A percentile compares a stretch with the other conserved stretches of the same genome.
Evolutionary conservation across 2,797 vertebrate species (phyloP).

Genomic region (Brachymystax lenok): DNA sequence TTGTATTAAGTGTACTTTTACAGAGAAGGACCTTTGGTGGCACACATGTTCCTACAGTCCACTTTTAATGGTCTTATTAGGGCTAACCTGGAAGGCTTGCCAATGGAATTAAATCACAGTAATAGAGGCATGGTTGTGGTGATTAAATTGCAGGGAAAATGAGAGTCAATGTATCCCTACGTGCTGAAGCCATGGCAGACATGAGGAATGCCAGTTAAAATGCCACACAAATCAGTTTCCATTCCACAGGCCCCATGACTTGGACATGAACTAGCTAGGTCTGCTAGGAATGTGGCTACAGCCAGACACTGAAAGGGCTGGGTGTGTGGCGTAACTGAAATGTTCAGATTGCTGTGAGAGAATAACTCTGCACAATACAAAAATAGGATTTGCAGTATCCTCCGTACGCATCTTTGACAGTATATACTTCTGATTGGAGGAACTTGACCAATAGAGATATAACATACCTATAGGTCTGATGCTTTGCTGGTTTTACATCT

Average conservation of each 20-base stretch:
- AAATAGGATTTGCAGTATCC: background rate
- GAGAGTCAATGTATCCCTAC: slow-evolving; percentile 8
- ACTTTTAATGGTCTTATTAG: background rate
- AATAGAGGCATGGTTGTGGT: background rate
- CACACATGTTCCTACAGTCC: background rate
- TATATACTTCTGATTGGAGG: background rate
- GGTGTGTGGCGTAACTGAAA: slow-evolving; percentile 28
- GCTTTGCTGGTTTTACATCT: no score
- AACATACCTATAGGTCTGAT: no score
- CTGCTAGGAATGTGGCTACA: slow-evolving; percentile 37
- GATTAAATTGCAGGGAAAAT: slow-evolving; percentile 13
- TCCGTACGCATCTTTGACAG: background rate
- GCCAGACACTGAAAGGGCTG: slow-evolving; percentile 7
- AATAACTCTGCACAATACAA: slow-evolving; percentile 3
- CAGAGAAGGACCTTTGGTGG: slow-evolving; percentile 22
- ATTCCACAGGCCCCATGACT: slow-evolving; percentile 5
- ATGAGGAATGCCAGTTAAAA: slow-evolving; percentile 67
- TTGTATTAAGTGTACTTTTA: slow-evolving; percentile 55
- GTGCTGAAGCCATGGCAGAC: slow-evolving; percentile 5
- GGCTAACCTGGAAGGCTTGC: slow-evolving; percentile 5
- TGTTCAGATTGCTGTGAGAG: slow-evolving; percentile 8
- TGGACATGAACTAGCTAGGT: background rate
- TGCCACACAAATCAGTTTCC: slow-evolving; percentile 69
- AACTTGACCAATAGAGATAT: background rate
- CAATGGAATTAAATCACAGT: slow-evolving; percentile 12